Base-by-base conservation (phyloP, 92 coral and sea anemone genomes). In the Palythoa caribaeorum region DNA sequence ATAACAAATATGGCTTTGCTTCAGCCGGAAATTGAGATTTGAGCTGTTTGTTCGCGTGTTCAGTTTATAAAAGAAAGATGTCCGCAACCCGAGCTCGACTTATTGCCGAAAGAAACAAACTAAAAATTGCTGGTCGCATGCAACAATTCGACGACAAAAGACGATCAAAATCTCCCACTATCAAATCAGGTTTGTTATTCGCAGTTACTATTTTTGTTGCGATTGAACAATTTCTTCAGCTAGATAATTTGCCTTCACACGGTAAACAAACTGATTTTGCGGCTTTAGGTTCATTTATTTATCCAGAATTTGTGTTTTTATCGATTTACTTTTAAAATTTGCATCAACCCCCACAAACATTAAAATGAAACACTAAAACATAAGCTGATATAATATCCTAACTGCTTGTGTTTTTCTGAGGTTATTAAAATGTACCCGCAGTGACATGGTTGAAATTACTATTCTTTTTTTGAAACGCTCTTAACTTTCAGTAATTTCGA, bases 81-180 rank as follows among this genome's bases (percentile, higher is more conserved):
- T 48, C 79, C 2, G 79, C 79, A 19, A 47, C 79, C 79, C 79
- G 79, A 19, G 79, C 79, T 47, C 21, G 79, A 21, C 60, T 75
- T 75, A 17, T 16, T 47, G 79, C 79, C 38, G 50, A 75, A 48
- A 75, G 14, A 75, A 75, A 75, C 79, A 75, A 38, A 75, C 15
- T 11, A 50, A 75, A 50, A 20, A 47, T 75, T 20, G 13, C 79
- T 5, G 78, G 35, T 19, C 78, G 78, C 5, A 19, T 14, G n/a
- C 36, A 40, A n/a, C 78, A 40, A 40, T 36, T 36, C 55, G 57
- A 44, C 14, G 70, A 63, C 9, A n/a, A 21, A 2, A 16, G 21
- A 63, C 17, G 36, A 16, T 63, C 70, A 17, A 63, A n/a, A 63
- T 63, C 70, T 2, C 70, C 70, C 9, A 4, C 70, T 63, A n/a